phyloP scores from a whole-genome alignment of 2,113 vertebrate species.

The Puffinus mauretanicus region DNA sequence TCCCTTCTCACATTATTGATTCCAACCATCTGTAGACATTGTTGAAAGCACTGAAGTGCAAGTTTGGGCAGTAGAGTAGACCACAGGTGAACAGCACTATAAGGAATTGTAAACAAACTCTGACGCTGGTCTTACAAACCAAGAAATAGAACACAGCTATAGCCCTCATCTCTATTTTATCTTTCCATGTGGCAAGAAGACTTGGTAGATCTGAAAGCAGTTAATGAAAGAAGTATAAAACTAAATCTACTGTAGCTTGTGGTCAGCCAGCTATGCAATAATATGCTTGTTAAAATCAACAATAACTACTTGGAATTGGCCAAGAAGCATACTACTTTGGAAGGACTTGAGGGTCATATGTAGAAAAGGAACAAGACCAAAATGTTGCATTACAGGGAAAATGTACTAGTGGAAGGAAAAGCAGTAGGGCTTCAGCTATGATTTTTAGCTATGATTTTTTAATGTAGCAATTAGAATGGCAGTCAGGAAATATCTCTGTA shows the following conservation, averaged over 20 bases:
- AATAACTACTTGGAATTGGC: not conserved
- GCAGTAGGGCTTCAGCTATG: not conserved
- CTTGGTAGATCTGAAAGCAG: not conserved
- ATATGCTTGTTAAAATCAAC: not conserved
- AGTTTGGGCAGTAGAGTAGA: not conserved
- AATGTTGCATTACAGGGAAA: not conserved
- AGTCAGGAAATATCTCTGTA: not conserved
- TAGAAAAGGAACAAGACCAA: not conserved
- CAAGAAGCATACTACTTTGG: not conserved
- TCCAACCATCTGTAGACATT: not conserved
- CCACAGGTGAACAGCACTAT: not conserved
- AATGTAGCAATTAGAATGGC: not conserved
- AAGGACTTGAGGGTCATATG: not conserved
- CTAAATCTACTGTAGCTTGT: not conserved
- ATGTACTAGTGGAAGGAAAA: not conserved
- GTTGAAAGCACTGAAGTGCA: not conserved
- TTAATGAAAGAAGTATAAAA: not conserved
- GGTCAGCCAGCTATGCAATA: not conserved
- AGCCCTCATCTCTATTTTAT: not conserved
- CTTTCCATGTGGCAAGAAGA: not conserved
- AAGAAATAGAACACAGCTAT: not conserved
- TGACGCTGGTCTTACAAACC: not conserved
- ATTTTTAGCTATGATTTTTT: not conserved
- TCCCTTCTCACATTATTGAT: not conserved
- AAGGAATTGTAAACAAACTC: not conserved